Conservation (phyloP, 2,888 invertebrate species). For the Herminia tarsipennalis region DNA sequence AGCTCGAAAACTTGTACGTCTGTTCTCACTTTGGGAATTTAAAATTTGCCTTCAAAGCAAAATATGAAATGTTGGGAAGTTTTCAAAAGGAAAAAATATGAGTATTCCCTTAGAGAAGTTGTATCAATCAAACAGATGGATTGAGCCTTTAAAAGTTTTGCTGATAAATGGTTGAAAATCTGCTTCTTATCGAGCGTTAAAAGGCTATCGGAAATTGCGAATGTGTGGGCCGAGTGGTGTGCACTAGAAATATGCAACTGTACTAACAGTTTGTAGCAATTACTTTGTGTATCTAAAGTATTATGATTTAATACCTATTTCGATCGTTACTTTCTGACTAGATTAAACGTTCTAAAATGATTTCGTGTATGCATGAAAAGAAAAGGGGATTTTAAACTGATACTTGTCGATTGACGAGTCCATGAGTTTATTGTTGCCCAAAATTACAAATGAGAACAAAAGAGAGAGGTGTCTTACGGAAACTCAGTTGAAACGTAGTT, state of each 20-base stretch:
- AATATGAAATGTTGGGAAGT: conserved; percentile 12
- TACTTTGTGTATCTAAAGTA: background rate
- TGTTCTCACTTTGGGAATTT: background rate
- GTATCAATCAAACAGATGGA: conserved; percentile 32
- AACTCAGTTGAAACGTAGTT: too few relatives aligned
- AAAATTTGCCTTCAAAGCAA: conserved; percentile 8
- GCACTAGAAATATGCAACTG: background rate
- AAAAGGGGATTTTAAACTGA: too few relatives aligned
- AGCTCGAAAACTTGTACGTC: background rate
- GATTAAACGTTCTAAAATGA: too few relatives aligned
- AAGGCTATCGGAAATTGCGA: conserved; percentile 15
- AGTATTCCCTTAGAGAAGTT: background rate
- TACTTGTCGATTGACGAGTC: too few relatives aligned
- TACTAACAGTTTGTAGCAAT: background rate
- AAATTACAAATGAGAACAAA: too few relatives aligned
- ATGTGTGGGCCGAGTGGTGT: background rate
- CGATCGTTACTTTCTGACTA: too few relatives aligned
- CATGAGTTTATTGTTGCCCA: too few relatives aligned
- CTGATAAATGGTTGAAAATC: conserved; percentile 30
- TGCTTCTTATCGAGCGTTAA: conserved; percentile 25
- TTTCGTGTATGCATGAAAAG: too few relatives aligned
- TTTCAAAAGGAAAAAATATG: conserved; percentile 13
- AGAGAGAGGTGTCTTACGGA: too few relatives aligned
- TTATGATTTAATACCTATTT: too few relatives aligned
- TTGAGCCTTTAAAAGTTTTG: conserved; percentile 30